Conservation (phyloP, 2,888 invertebrate species). For the Amphipoea lucens region DNA sequence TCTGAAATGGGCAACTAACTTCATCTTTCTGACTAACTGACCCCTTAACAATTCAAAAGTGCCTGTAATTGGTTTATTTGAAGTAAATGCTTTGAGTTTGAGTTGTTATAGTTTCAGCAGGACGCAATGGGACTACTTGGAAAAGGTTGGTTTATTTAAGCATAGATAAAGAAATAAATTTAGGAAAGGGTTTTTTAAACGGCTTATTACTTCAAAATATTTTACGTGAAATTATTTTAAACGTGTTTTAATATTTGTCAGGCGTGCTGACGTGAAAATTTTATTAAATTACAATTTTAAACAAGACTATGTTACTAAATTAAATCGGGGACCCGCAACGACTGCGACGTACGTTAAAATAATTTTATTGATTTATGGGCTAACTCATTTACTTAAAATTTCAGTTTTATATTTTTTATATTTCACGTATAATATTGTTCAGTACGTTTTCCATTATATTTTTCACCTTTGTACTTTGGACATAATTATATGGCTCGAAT, state of each 20-base stretch:
- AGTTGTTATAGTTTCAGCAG: slow-evolving; percentile 13
- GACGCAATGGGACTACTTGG: not conserved
- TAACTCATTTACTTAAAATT: slow-evolving; percentile 1
- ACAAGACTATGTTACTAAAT: too few species aligned
- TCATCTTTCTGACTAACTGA: too few species aligned
- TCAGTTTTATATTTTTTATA: not conserved
- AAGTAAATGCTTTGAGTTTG: too few species aligned
- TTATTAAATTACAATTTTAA: not conserved
- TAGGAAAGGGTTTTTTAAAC: not conserved
- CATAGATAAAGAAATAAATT: not conserved
- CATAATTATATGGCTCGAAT: not conserved
- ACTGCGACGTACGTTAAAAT: not conserved
- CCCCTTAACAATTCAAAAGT: too few species aligned
- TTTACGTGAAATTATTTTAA: not conserved
- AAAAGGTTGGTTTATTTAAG: slow-evolving; percentile 4
- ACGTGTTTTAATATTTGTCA: not conserved
- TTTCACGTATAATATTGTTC: not conserved
- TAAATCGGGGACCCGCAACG: not conserved
- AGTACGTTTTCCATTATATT: not conserved
- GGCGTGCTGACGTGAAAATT: not conserved
- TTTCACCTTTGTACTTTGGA: not conserved
- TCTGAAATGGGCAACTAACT: too few species aligned
- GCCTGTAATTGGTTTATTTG: too few species aligned
- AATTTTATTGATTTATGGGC: slow-evolving; percentile 14
- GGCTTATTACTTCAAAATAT: not conserved